Percentiles rank a stretch among this genome's conserved stretches.
Conservation (phyloP, 2,888 invertebrate species). For the Melitaea athalia region DNA sequence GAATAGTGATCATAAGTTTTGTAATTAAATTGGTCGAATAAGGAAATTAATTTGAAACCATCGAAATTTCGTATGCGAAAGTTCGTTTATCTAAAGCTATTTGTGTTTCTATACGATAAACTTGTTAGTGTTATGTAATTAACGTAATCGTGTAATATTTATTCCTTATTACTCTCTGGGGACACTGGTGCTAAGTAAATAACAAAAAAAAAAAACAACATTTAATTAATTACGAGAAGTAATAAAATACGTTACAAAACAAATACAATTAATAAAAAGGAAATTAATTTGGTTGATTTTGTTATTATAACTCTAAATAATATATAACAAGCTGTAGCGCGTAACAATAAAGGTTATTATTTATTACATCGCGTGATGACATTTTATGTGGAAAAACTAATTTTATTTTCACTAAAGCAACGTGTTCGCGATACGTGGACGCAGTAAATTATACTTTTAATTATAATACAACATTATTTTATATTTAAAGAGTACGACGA, state of each 20-base stretch:
- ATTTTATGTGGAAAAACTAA: slow-evolving; percentile 58
- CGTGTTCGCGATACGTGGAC: slow-evolving; percentile 68
- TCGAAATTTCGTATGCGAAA: too few relatives aligned
- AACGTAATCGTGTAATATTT: too few relatives aligned
- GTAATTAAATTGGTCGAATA: too few relatives aligned
- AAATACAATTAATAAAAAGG: slow-evolving; percentile 10
- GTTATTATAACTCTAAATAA: slow-evolving; percentile 24
- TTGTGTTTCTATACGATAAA: too few relatives aligned
- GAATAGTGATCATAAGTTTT: too few relatives aligned
- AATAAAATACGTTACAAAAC: slow-evolving; percentile 8
- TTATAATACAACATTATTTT: slow-evolving; percentile 63
- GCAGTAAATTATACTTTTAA: slow-evolving; percentile 71
- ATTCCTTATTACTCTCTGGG: too few relatives aligned
- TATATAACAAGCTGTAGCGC: slow-evolving; percentile 43
- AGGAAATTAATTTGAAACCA: too few relatives aligned
- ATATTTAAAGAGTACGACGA: slow-evolving; percentile 60
- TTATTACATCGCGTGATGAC: slow-evolving; percentile 67
- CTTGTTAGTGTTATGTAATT: too few relatives aligned
- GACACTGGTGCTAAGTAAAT: too few relatives aligned
- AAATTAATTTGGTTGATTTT: slow-evolving; percentile 13
- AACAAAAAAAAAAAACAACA: not conserved
- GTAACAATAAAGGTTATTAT: slow-evolving; percentile 66
- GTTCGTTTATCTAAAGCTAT: too few relatives aligned
- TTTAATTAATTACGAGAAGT: not conserved
- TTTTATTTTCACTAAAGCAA: slow-evolving; percentile 68